Base-by-base conservation (phyloP, 2,113 vertebrate species). In the Centrocercus urophasianus region DNA sequence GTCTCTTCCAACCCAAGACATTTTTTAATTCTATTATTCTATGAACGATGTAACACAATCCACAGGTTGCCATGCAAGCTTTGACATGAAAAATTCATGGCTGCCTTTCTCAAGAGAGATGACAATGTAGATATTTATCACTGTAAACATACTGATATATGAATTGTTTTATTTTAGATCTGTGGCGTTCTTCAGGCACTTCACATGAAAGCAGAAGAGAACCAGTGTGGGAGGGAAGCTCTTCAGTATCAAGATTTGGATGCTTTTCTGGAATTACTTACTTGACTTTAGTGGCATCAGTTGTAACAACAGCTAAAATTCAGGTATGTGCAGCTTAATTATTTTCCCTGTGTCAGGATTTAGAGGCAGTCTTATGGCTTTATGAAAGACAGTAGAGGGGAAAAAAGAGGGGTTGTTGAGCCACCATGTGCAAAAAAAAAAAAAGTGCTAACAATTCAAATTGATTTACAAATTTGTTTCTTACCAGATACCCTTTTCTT, bases 131-230 rank as follows among this genome's bases (percentile, higher is more conserved):
- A 69, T 8, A 72, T 96, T 93, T 95, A 54, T 90, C 61, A 83
- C 9, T 65, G 85, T 69, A 87, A 45, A 57, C 21, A 9, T 54
- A 83, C 85, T 78, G 88, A 88, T 47, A 74, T 43, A 77, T 78
- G 60, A 78, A 88, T 75, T 43, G 24, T 40, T 94, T 93, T 93
- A 42, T 75, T 90, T 83, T 81, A 42, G 93, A 96, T 93, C 45
- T 42, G 16, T 71, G 75, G 34, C 71, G 83, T 43, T 17, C 85
- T 95, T 93, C 70, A 85, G 79, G 28, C 24, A 79, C 21, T 11
- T 86, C 43, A 48, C 1, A 0, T 74, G 61, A 86, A 91, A 93
- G 28, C 28, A 87, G 64, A 72, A 86, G 25, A 83, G 5, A 91
- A 86, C 5, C 14, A 34, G 24, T 36, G 8, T 34, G 36, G 28